Conservation (phyloP, 1,140 invertebrate genomes). For the Cyclina sinensis region DNA sequence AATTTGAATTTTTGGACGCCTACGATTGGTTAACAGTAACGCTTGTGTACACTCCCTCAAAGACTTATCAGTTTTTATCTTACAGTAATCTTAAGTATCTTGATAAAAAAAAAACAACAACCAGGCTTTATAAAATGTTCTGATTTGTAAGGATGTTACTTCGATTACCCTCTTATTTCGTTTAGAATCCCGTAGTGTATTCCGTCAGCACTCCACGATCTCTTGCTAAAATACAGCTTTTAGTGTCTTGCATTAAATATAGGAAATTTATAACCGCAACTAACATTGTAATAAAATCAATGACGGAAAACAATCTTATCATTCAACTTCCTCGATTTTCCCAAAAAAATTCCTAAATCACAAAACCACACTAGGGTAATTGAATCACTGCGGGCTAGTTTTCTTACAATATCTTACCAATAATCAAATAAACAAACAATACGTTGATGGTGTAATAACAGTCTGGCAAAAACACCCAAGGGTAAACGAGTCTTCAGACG, state of each 20-base stretch:
- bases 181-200: no score
- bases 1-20: no score
- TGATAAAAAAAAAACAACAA: no score
- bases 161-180: no score
- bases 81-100: no score
- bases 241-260: not conserved
- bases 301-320: not conserved
- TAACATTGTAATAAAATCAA: conserved; percentile 1
- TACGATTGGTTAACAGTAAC: no score
- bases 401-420: conserved; percentile 21
- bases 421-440: conserved; percentile 38
- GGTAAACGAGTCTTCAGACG: not conserved
- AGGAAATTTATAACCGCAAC: not conserved
- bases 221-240: no score
- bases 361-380: not conserved
- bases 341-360: conserved; percentile 6
- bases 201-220: no score
- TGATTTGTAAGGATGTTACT: no score
- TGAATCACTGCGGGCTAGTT: conserved; percentile 5
- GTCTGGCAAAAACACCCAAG: conserved; percentile 28
- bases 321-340: conserved; percentile 1
- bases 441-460: conserved; percentile 34
- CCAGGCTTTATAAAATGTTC: no score
- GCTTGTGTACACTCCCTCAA: no score
- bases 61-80: no score